phyloP scores from a whole-genome alignment of 2,888 invertebrate species.

The Heliconius aoede region DNA sequence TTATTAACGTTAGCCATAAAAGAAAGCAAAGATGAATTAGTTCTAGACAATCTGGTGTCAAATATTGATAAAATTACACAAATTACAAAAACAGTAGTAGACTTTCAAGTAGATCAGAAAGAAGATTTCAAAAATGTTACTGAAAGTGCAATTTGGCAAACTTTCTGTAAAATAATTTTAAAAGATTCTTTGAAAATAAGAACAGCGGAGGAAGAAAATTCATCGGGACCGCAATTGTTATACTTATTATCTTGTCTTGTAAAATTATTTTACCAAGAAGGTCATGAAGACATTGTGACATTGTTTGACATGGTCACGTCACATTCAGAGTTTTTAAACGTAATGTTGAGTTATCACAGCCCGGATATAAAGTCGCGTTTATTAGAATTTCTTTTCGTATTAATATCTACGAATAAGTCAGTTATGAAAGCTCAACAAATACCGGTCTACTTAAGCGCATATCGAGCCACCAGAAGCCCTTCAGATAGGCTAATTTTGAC shows the following conservation, averaged over 20 bases:
- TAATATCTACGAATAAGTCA: constrained; percentile 86
- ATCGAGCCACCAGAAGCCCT: constrained; percentile 87
- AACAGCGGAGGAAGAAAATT: constrained; percentile 62
- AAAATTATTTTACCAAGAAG: constrained; percentile 79
- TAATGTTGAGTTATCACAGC: constrained; percentile 83
- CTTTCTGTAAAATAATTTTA: constrained; percentile 86
- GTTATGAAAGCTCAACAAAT: constrained; percentile 88
- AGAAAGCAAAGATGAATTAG: constrained; percentile 60
- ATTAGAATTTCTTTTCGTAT: constrained; percentile 85
- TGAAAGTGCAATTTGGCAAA: constrained; percentile 82
- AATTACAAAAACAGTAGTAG: constrained; percentile 62
- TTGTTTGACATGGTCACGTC: constrained; percentile 89
- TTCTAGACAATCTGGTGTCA: constrained; percentile 58
- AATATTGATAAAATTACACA: constrained; percentile 66
- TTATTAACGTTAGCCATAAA: constrained; percentile 78
- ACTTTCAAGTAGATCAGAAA: constrained; percentile 55
- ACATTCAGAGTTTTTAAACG: constrained; percentile 90
- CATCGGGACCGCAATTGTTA: constrained; percentile 78
- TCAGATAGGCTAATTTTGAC: constrained; percentile 88
- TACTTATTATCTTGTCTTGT: constrained; percentile 82
- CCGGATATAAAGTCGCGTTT: constrained; percentile 84
- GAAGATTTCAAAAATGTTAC: constrained; percentile 70
- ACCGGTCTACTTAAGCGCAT: constrained; percentile 90
- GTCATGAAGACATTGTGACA: constrained; percentile 77
- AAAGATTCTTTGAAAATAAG: constrained; percentile 85